phyloP scores from a whole-genome alignment of 2,113 vertebrate species.

The Zosterops borbonicus region DNA sequence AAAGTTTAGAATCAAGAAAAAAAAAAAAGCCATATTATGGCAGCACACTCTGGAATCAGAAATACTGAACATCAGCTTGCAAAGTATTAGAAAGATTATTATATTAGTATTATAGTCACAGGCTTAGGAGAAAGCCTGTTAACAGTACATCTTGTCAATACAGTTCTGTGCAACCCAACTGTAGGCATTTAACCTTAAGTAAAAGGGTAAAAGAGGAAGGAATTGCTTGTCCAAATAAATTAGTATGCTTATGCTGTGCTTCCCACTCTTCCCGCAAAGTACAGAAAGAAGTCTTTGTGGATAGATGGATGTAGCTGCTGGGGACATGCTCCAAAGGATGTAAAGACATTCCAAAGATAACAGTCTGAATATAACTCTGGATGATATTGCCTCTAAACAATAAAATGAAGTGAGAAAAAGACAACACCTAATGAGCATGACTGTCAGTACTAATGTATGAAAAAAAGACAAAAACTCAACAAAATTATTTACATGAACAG shows the following conservation, averaged over 20 bases:
- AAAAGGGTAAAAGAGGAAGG: neutral
- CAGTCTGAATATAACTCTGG: neutral
- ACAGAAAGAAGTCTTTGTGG: neutral
- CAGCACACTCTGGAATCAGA: neutral
- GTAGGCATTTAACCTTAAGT: neutral
- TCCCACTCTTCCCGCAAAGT: neutral
- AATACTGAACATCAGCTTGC: neutral
- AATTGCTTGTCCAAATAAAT: neutral
- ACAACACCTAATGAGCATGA: neutral
- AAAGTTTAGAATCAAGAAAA: neutral
- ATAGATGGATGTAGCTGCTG: neutral
- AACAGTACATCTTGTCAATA: neutral
- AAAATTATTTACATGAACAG: neutral
- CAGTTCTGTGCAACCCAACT: neutral
- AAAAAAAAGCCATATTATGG: neutral
- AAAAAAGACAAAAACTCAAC: neutral
- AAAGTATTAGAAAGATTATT: neutral
- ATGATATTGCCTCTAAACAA: neutral
- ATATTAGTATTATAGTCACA: neutral
- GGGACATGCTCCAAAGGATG: neutral
- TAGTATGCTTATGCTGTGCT: neutral
- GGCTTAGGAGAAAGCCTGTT: neutral
- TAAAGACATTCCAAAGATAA: neutral
- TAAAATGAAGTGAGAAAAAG: neutral
- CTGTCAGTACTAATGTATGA: neutral